A percentile compares a stretch with the other conserved stretches of the same genome.
Conservation (phyloP, 2,888 invertebrate genomes). For the Drymonia ruficornis region DNA sequence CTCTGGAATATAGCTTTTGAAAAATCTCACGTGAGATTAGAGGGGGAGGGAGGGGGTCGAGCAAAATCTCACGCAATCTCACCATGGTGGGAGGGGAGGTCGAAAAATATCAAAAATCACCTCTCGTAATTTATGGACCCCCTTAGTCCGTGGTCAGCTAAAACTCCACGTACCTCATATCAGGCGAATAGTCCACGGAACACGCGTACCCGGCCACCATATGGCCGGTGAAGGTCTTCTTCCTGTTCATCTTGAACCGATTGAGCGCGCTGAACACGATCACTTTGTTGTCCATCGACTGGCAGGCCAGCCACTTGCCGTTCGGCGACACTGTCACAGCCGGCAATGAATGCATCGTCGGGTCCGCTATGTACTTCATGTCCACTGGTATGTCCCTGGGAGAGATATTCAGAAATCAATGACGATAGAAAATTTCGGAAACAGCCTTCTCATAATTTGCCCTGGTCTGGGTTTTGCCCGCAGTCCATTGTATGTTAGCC, state of each 20-base stretch:
- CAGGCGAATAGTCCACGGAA: constrained; percentile 98
- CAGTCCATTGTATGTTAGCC: too few species aligned
- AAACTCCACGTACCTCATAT: constrained; percentile 99
- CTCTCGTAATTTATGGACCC: too few species aligned
- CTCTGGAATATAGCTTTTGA: too few species aligned
- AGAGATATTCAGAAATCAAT: not conserved
- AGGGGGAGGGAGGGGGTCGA: too few species aligned
- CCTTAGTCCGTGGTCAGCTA: too few species aligned
- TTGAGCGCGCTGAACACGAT: constrained; percentile 99
- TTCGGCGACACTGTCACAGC: constrained; percentile 97
- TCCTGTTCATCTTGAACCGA: constrained; percentile 98
- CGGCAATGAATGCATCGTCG: constrained; percentile 99
- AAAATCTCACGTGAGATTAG: too few species aligned
- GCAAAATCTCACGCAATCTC: too few species aligned
- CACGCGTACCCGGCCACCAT: constrained; percentile 99
- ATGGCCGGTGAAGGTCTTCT: constrained; percentile 98
- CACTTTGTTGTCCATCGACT: constrained; percentile 99
- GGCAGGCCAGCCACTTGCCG: constrained; percentile 99
- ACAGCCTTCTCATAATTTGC: too few species aligned
- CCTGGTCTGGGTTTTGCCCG: too few species aligned
- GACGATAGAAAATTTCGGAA: too few species aligned
- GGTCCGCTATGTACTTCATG: constrained; percentile 99
- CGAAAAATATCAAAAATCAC: too few species aligned
- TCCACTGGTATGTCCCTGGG: constrained; percentile 96
- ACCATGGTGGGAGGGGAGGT: too few species aligned